Percentiles rank a stretch among this genome's conserved stretches.
phyloP scores from a whole-genome alignment of 2,888 invertebrate genomes.

The Plebejus melissa region DNA sequence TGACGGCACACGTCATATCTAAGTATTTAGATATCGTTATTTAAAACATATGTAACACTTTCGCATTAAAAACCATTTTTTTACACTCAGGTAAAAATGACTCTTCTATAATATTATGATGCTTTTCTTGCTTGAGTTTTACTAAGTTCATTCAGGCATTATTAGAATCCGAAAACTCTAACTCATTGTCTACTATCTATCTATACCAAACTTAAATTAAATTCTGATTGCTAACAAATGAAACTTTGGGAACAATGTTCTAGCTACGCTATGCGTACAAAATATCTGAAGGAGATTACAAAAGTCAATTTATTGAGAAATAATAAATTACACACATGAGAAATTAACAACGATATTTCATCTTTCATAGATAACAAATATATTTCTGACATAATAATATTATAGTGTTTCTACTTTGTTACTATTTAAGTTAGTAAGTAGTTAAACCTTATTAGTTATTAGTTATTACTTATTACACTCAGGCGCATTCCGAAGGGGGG shows the following conservation, averaged over 20 bases:
- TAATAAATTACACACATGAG: not conserved
- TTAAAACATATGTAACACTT: too few species aligned
- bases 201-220: not conserved
- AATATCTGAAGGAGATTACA: not conserved
- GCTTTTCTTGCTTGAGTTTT: not conserved
- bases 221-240: not conserved
- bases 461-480: too few species aligned
- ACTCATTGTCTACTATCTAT: not conserved
- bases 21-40: too few species aligned
- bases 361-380: not conserved
- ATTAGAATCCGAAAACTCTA: not conserved
- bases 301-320: conserved; percentile 5
- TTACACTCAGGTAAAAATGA: too few species aligned
- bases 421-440: too few species aligned
- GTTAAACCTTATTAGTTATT: too few species aligned
- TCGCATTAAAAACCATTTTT: too few species aligned
- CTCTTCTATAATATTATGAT: too few species aligned
- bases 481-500: too few species aligned
- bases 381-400: too few species aligned
- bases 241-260: not conserved
- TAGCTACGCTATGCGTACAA: not conserved
- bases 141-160: not conserved
- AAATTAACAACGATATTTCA: not conserved
- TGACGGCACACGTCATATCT: too few species aligned
- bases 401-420: too few species aligned